Evolutionary conservation across 2,113 vertebrate species (phyloP).

Genomic region (Embiotoca jacksoni): DNA sequence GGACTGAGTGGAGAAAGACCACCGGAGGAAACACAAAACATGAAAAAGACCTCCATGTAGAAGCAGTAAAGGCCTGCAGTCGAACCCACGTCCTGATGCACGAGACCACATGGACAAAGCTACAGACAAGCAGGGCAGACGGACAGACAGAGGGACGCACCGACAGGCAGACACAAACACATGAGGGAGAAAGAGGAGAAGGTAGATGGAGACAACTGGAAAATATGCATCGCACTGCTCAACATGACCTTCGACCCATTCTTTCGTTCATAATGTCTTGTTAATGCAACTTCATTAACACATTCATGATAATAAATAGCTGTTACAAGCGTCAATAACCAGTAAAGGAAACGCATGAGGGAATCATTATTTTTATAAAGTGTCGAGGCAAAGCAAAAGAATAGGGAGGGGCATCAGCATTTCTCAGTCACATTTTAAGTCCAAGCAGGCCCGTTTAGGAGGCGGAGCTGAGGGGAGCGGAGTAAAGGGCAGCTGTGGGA

Average conservation of each 20-base stretch:
- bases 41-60: background rate
- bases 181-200: slow-evolving; percentile 48
- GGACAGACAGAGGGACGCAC: slow-evolving; percentile 7
- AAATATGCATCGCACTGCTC: background rate
- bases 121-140: slow-evolving; percentile 44
- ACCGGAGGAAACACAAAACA: background rate
- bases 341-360: slow-evolving; percentile 1
- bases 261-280: slow-evolving; percentile 7
- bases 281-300: background rate
- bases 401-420: slow-evolving; percentile 13
- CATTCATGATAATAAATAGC: background rate
- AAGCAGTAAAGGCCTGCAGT: background rate
- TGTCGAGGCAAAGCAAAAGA: background rate
- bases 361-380: background rate
- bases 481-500: slow-evolving; percentile 8
- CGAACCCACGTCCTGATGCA: background rate
- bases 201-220: slow-evolving; percentile 10
- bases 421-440: slow-evolving; percentile 9
- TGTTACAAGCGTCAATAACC: slow-evolving; percentile 14
- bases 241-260: slow-evolving; percentile 14
- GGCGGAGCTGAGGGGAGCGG: slow-evolving; percentile 3
- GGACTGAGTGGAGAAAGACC: background rate
- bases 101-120: background rate
- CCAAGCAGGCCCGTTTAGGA: slow-evolving; percentile 42
- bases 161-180: slow-evolving; percentile 19